Base-by-base conservation (phyloP, 2,113 vertebrate genomes). In the Festucalex cinctus region DNA sequence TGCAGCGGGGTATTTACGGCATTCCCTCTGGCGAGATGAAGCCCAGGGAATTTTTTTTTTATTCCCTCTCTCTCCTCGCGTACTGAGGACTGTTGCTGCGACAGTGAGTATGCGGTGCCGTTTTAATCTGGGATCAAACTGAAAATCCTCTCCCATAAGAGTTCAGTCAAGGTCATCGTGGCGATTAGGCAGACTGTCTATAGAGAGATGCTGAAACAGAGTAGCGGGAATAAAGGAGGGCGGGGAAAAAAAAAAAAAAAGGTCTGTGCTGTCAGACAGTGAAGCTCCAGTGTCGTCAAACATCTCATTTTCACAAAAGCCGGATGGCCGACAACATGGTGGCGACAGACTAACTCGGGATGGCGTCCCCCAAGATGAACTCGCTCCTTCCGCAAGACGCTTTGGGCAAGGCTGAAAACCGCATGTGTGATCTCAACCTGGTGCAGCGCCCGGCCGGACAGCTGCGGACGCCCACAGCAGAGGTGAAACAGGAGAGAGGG, bases 91-190 rank as follows among this genome's bases (percentile, higher is more conserved):
- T 83, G 65, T 73, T 79, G 79, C 77, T 70, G 75, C 83, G 74
- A 73, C 82, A 83, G 76, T 83, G 82, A 86, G 84, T 86, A 78
- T 76, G 88, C 70, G 60, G 86, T 88, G 85, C 83, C 49, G 77
- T 90, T 91, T 91, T 91, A 92, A 92, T 92, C 91, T 91, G 86
- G 88, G 91, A 91, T 92, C 84, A 93, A 90, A 92, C 81, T 82
- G 81, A 90, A 91, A 93, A 91, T 89, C 86, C 89, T 80, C 77
- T 79, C 80, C 85, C 74, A 78, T 79, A 76, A 74, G 80, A 87
- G 91, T 91, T 92, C 90, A 91, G 82, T 84, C 84, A 89, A 91
- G 92, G 91, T 92, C 89, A 89, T 48, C 69, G 66, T 78, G 56
- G 83, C 75, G 88, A 91, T 92, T 91, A 91, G 85, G 87, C 83